Evolutionary conservation across 2,797 vertebrate genomes (phyloP), one percentile per base, ranked within the genome.

Genomic region (Tachyglossus aculeatus): DNA sequence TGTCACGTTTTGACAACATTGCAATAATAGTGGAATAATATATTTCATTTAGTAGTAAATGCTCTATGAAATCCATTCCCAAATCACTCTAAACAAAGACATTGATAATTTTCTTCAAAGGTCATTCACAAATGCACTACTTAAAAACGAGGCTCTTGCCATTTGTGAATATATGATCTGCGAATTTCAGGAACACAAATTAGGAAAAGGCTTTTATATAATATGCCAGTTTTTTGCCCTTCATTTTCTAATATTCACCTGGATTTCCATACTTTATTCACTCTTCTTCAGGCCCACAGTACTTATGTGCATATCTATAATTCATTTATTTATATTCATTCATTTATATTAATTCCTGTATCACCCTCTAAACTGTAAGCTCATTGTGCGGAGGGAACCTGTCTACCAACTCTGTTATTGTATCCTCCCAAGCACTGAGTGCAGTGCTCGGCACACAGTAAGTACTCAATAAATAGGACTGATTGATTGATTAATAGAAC

Each of bases 71-170:
- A 85, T 77, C 44, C 61, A 41, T 85, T 88, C 79, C 90, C 88
- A 87, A 74, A 87, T 77, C 70, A 80, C 84, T 88, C 90, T 58
- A 84, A 89, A 92, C 88, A 92, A 91, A 92, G 90, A 80, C 83
- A 88, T 79, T 63, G 66, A 81, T 66, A 88, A 89, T 91, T 88
- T 91, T 82, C 78, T 89, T 77, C 78, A 92, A 92, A 93, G 91
- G 91, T 92, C 88, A 90, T 67, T 27, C 21, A 1, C 12, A n/a
- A 84, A 75, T 29, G 57, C 66, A 78, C 69, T 78, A 80, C 80
- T 85, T 86, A 85, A 91, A n/a, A 89, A 83, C 4, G 3, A 85
- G 51, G 21, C 61, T 25, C 81, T 89, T 45, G 6, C 84, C 76
- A 82, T 18, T 38, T 66, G 68, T 82, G 81, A 56, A 70, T 79